Evolutionary conservation across 2,888 invertebrate species (phyloP).

Genomic region (Auanema sp.): DNA sequence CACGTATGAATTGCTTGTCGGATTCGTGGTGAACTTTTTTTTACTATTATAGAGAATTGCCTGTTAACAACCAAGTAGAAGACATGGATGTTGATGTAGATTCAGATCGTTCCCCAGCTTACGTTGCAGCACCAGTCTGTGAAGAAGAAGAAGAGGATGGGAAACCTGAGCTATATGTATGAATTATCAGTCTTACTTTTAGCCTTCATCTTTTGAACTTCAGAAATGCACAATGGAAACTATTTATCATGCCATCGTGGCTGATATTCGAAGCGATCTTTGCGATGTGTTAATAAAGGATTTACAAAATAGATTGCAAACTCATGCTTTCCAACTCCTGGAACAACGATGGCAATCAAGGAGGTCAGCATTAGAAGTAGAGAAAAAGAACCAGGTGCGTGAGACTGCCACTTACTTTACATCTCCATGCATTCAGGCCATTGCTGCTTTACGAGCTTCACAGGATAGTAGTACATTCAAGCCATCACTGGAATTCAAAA

Average conservation of each 20-base stretch:
- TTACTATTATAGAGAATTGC: background rate
- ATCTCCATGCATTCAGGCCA: no score
- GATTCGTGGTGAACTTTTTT: background rate
- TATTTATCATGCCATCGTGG: background rate
- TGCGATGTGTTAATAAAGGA: background rate
- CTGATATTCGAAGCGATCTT: background rate
- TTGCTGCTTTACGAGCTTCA: no score
- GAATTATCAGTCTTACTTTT: no score
- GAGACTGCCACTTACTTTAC: no score
- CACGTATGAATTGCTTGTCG: background rate
- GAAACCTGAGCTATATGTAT: no score
- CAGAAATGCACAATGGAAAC: no score
- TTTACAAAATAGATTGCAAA: background rate
- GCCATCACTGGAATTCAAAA: no score
- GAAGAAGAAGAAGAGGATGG: background rate
- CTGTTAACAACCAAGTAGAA: background rate
- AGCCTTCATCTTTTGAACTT: no score
- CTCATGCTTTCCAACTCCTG: background rate
- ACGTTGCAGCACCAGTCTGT: background rate
- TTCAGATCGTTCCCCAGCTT: background rate
- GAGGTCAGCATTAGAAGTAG: background rate
- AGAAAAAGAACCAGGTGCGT: slow-evolving; percentile 5
- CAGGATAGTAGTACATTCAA: no score
- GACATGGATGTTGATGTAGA: slow-evolving; percentile 9
- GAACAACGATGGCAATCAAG: background rate